Evolutionary conservation across 2,113 vertebrate genomes (phyloP).

Genomic region (Sinocyclocheilus grahami): DNA sequence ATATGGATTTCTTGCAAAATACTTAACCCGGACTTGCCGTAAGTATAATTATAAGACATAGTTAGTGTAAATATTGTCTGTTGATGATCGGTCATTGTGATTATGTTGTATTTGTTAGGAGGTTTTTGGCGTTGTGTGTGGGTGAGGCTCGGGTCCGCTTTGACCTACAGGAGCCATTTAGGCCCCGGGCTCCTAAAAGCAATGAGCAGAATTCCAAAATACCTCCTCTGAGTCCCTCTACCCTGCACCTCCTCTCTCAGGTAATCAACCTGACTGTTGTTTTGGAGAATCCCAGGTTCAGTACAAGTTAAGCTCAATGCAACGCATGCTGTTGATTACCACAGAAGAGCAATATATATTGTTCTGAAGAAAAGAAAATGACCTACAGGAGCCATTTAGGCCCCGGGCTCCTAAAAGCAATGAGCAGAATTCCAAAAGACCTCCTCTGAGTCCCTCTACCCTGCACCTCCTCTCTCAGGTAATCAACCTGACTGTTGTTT

Average conservation of each 20-base stretch:
- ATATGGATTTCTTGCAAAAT: slow-evolving; percentile 96
- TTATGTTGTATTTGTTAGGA: slow-evolving; percentile 70
- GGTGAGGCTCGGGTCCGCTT: slow-evolving; percentile 88
- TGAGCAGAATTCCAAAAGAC: too few relatives aligned
- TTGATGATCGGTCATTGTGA: neutral
- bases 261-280: slow-evolving; percentile 54
- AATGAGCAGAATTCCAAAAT: slow-evolving; percentile 64
- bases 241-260: slow-evolving; percentile 86
- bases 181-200: slow-evolving; percentile 51
- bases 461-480: too few relatives aligned
- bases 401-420: too few relatives aligned
- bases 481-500: too few relatives aligned
- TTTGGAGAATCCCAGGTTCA: neutral
- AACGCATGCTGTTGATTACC: neutral
- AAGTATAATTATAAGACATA: slow-evolving; percentile 65
- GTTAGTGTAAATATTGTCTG: neutral
- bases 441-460: too few relatives aligned
- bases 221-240: slow-evolving; percentile 76
- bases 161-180: slow-evolving; percentile 81
- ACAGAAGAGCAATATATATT: neutral
- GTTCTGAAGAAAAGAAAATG: neutral
- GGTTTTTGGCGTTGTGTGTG: slow-evolving; percentile 89
- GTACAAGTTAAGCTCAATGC: neutral
- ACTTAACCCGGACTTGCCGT: slow-evolving; percentile 91
- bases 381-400: too few relatives aligned